Conservation (phyloP, 2,113 vertebrate species). For the Coptodon bakossiorum region DNA sequence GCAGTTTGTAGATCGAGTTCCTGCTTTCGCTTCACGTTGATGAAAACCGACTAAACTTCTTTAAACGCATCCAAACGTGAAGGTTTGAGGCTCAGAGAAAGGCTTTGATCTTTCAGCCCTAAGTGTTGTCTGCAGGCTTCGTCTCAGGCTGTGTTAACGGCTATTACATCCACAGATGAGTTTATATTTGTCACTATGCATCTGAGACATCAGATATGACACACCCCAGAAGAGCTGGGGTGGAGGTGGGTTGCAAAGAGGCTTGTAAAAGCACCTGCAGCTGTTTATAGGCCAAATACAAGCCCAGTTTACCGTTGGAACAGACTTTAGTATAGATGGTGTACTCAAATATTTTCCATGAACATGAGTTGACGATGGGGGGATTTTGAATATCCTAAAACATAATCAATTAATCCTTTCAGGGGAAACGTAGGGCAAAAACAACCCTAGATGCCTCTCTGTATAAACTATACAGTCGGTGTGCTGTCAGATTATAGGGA, state of each 20-base stretch:
- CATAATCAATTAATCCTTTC: neutral
- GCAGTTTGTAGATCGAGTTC: neutral
- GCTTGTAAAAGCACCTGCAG: neutral
- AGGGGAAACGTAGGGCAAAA: fast-evolving
- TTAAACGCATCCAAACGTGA: neutral
- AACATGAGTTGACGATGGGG: neutral
- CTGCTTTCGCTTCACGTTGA: neutral
- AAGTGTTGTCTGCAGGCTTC: neutral
- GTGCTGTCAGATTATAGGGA: neutral
- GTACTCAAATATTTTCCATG: neutral
- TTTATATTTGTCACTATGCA: neutral
- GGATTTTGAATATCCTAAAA: neutral
- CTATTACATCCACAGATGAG: fast-evolving
- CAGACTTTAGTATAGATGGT: neutral
- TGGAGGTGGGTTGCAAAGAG: neutral
- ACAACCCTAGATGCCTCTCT: neutral
- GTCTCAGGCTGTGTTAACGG: neutral
- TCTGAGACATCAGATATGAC: neutral
- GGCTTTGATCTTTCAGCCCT: neutral
- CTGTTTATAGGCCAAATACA: neutral
- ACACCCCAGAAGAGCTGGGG: neutral
- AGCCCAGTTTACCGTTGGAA: fast-evolving
- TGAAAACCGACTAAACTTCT: neutral
- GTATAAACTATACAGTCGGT: neutral
- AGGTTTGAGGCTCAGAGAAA: neutral